A percentile compares a stretch with the other conserved stretches of the same genome.
Conservation (phyloP, 2,888 invertebrate genomes). For the Hirtodrosophila trivittata region DNA sequence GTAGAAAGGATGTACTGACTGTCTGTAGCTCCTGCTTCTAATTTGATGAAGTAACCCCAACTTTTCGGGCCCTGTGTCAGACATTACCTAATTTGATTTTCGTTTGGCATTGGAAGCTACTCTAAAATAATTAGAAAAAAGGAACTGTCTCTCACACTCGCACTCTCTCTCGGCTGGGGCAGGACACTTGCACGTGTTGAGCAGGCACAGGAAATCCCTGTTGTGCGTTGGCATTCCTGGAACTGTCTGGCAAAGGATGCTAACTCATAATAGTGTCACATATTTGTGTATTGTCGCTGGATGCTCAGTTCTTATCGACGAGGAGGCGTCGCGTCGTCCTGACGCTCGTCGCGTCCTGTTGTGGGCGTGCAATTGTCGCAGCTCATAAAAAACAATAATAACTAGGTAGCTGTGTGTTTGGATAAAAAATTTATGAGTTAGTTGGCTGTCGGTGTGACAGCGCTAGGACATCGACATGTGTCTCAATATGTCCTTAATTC, state of each 20-base stretch:
- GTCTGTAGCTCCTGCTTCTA: neutral
- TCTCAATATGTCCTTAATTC: conserved; percentile 51
- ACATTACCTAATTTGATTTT: conserved; percentile 28
- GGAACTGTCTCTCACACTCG: neutral
- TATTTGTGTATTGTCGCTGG: conserved; percentile 31
- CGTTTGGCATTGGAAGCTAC: conserved; percentile 8
- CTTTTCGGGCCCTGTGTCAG: neutral
- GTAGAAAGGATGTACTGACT: neutral
- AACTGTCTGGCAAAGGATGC: conserved; percentile 56
- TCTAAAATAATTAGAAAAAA: conserved; percentile 41
- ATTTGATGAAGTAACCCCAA: neutral
- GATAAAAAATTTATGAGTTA: conserved; percentile 75
- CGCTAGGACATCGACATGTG: conserved; percentile 66
- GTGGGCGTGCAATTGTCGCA: conserved; percentile 69
- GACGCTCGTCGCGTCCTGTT: conserved; percentile 9
- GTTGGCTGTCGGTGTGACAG: conserved; percentile 34
- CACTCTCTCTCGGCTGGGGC: conserved; percentile 7
- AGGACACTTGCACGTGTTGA: conserved; percentile 46
- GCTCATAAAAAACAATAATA: conserved; percentile 78
- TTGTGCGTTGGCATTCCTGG: conserved; percentile 33
- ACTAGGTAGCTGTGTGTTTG: conserved; percentile 41
- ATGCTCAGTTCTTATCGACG: conserved; percentile 27
- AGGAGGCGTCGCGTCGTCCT: conserved; percentile 10
- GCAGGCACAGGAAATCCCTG: conserved; percentile 56
- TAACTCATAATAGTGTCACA: conserved; percentile 52